phyloP scores from a whole-genome alignment of 2,888 invertebrate species.

The Monopis laevigella region DNA sequence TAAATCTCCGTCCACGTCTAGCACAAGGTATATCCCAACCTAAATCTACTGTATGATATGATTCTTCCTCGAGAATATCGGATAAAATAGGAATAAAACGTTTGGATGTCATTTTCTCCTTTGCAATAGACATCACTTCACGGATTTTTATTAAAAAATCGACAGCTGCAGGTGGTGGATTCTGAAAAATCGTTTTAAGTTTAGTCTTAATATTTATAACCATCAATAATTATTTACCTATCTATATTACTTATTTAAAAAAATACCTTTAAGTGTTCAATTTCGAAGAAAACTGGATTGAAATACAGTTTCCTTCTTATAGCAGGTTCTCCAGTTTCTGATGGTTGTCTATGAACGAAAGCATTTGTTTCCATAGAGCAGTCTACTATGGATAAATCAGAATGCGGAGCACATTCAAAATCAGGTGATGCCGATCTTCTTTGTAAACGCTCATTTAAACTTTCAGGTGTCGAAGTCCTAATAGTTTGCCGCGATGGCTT shows the following conservation, averaged over 20 bases:
- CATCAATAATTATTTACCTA: no score
- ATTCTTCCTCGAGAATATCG: conserved; percentile 84
- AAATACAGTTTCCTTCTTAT: conserved; percentile 84
- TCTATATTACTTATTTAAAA: no score
- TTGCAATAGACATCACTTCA: conserved; percentile 88
- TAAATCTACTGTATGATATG: conserved; percentile 53
- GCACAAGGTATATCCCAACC: conserved; percentile 58
- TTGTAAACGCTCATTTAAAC: conserved; percentile 38
- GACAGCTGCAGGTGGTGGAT: conserved; percentile 89
- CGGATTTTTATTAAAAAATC: conserved; percentile 90
- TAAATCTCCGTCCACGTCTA: conserved; percentile 60
- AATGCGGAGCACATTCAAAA: conserved; percentile 56
- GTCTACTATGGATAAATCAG: conserved; percentile 55
- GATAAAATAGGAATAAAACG: conserved; percentile 80
- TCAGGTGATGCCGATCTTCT: conserved; percentile 52
- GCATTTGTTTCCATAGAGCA: conserved; percentile 38
- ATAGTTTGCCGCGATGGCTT: conserved; percentile 41
- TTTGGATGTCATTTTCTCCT: conserved; percentile 86
- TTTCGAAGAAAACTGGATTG: conserved; percentile 91
- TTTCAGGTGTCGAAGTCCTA: conserved; percentile 36
- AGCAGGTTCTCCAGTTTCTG: conserved; percentile 44
- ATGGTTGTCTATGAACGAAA: conserved; percentile 50
- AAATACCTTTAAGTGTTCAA: conserved; percentile 79
- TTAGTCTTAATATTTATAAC: no score
- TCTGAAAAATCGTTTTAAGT: no score